phyloP scores from a whole-genome alignment of 2,888 invertebrate genomes.

The Tuberolachnus salignus region DNA sequence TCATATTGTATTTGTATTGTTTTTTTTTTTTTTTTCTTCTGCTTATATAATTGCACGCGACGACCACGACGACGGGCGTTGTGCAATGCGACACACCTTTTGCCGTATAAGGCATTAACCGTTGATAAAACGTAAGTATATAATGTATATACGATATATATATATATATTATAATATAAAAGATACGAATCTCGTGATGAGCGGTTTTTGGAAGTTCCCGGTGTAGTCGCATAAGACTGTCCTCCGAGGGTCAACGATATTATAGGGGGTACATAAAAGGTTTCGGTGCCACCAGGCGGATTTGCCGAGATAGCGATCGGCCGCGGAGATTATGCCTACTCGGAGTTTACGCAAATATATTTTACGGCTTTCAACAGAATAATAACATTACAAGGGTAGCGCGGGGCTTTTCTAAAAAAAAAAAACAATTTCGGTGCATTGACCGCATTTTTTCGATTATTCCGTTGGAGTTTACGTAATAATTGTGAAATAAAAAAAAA shows the following conservation, averaged over 20 bases:
- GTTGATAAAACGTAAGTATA: not conserved
- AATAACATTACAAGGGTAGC: no score
- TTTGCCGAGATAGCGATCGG: no score
- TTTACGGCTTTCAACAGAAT: no score
- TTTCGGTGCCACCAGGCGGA: no score
- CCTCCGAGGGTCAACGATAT: not conserved
- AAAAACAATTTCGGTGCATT: no score
- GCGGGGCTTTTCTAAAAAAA: no score
- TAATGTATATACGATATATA: not conserved
- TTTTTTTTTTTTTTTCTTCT: not conserved
- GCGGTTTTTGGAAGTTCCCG: not conserved
- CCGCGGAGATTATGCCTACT: no score
- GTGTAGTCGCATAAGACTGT: not conserved
- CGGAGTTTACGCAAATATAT: no score
- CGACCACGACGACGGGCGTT: not conserved
- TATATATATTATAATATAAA: not conserved
- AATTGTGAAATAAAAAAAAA: no score
- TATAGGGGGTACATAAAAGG: not conserved
- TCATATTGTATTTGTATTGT: conserved; percentile 1
- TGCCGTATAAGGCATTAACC: not conserved
- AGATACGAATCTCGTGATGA: not conserved
- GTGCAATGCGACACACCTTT: conserved; percentile 17
- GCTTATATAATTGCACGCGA: not conserved
- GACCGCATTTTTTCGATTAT: no score
- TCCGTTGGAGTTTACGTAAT: no score